A percentile compares a stretch with the other conserved stretches of the same genome.
Conservation (phyloP, 92 coral and sea anemone genomes). For the Epizoanthus scotinus region DNA sequence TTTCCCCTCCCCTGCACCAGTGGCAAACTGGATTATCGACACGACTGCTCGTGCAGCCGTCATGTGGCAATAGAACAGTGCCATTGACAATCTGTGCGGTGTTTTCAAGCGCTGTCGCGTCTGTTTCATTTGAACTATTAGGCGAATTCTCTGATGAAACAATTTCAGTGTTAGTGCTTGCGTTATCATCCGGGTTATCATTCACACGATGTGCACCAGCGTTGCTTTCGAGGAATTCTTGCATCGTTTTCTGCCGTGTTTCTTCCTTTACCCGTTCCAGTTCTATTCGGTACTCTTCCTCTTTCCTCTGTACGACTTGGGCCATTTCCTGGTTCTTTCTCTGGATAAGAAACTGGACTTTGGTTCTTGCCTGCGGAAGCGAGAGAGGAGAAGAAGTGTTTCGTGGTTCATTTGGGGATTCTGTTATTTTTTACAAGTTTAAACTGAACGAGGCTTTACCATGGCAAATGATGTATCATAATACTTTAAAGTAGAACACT, state of each 20-base stretch:
- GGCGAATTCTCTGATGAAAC: not conserved
- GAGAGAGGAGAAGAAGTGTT: not conserved
- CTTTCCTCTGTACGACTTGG: not conserved
- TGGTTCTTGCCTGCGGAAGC: slow-evolving; percentile 17
- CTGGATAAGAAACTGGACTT: slow-evolving; percentile 19
- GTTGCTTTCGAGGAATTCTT: not conserved
- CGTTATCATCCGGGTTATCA: not conserved
- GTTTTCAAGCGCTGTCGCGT: not conserved
- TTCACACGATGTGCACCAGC: not conserved
- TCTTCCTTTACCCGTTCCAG: slow-evolving; percentile 1
- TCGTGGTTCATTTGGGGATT: not conserved
- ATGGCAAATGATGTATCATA: too few relatives aligned
- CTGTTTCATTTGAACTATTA: not conserved
- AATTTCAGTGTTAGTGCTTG: not conserved
- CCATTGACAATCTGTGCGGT: too few relatives aligned
- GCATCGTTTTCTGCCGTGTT: not conserved
- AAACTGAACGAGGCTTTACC: too few relatives aligned
- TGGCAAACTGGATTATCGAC: not conserved
- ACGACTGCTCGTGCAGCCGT: too few relatives aligned
- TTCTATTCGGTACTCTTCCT: slow-evolving; percentile 1
- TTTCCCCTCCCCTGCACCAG: not conserved
- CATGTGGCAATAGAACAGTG: too few relatives aligned
- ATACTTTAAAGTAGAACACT: too few relatives aligned
- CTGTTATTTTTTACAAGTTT: not conserved
- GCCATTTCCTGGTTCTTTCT: slow-evolving; percentile 36